These are phyloP conservation scores for Danio albolineatus DNA, from an alignment of 2,797 vertebrate genomes.

Conservation along the genomic window DNA sequence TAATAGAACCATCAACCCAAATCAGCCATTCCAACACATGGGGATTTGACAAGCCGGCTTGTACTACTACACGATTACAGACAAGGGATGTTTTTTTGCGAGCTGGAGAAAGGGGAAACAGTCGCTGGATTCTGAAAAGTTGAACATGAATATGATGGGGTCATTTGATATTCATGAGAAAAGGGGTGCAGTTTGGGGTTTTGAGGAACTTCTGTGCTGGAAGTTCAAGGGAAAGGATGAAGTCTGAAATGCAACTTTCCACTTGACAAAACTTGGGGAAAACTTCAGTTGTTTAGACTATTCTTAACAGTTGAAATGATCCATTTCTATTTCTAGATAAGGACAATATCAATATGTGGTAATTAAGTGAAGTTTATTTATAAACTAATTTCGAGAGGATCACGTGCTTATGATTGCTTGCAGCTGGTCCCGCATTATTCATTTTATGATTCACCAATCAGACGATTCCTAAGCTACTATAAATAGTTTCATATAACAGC, in stretches of 20 bases:
- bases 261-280: neutral
- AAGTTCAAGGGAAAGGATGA: conserved; percentile 3
- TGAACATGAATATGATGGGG: conserved; percentile 21
- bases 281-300: neutral
- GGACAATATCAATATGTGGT: neutral
- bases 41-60: conserved; percentile 36
- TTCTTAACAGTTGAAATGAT: neutral
- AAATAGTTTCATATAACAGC: no score
- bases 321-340: neutral
- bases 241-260: neutral
- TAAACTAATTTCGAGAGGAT: no score
- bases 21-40: conserved; percentile 40
- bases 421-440: no score
- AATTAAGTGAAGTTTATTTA: no score
- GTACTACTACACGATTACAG: conserved; percentile 17
- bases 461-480: no score
- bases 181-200: conserved; percentile 18
- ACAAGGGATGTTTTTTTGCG: conserved; percentile 29
- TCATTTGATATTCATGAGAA: conserved; percentile 19
- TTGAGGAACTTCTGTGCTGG: conserved; percentile 28
- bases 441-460: no score
- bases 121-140: conserved; percentile 32
- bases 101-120: conserved; percentile 20
- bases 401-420: no score
- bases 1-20: conserved; percentile 55